Evolutionary conservation across 92 coral and sea anemone genomes (phyloP), one percentile per base, ranked within the genome.

Genomic region (Ricordea florida): DNA sequence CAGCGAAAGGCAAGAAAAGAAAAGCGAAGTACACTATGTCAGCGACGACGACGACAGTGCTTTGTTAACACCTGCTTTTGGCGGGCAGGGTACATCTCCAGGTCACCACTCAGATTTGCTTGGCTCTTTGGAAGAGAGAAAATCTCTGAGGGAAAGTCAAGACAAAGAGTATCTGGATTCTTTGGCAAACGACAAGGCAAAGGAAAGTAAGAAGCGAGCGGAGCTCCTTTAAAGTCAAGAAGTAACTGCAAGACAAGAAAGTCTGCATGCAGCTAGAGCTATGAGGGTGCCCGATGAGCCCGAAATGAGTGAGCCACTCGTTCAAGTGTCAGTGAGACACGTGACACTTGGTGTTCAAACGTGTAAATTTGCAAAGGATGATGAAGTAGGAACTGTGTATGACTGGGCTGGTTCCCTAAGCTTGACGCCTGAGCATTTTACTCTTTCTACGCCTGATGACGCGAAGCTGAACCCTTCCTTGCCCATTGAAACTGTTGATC

Each of bases 361-460:
- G 10, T 36, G 60, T 32, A 22, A 13, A 42, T 64, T 64, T 42
- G 58, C 29, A 44, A 36, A 36, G 51, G 40, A 57, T 42, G 51
- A 28, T 57, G 5, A 64, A n/a, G 34, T 64, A 44, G 72, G 72
- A 18, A 42, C 4, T 40, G 72, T 64, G 34, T 64, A 64, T 16
- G 72, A 64, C 57, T 64, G 72, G 72, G 72, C 55, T 29, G 65
- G 78, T 22, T 71, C 78, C 6, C 41, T 50, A 23, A 50, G 64
- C 49, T 55, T 71, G 35, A 50, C 25, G 0, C 76, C 48, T 0
- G 66, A 69, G 66, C 4, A 69, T 69, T 69, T 69, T 5, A 51
- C 66, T 20, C 76, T 69, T 25, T 69, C 76, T 14, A 69, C 26
- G 33, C 33, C 21, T 16, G 76, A 18, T 6, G 13, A 1, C n/a